Percentiles rank a stretch among this genome's conserved stretches.
phyloP scores from a whole-genome alignment of 2,113 vertebrate species.

The Aspiorhynchus laticeps region DNA sequence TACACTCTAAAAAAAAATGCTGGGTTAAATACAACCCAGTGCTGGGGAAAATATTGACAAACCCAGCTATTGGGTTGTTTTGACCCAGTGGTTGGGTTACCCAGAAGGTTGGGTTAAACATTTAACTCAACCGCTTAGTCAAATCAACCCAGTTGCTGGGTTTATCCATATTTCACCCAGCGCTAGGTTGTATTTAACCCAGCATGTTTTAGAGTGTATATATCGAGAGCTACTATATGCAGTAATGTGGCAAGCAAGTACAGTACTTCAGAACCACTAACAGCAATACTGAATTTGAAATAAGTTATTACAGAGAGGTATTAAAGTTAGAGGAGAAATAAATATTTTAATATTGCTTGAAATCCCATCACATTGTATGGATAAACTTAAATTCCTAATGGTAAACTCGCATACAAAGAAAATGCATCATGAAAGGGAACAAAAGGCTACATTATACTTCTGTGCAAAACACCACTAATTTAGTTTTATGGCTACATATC shows the following conservation, averaged over 20 bases:
- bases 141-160: no score
- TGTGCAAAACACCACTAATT: not conserved
- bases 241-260: not conserved
- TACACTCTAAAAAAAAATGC: no score
- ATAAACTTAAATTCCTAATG: not conserved
- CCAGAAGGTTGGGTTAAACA: no score
- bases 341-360: not conserved
- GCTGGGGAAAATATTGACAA: no score
- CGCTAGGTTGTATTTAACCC: no score
- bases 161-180: no score
- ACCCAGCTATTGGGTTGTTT: no score
- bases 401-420: not conserved
- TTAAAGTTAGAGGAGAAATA: not conserved
- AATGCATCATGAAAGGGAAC: not conserved
- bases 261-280: not conserved
- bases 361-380: not conserved
- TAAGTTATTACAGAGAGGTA: not conserved
- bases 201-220: not conserved
- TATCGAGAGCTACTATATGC: not conserved
- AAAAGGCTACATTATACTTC: not conserved
- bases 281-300: not conserved
- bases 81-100: no score
- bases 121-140: no score
- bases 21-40: no score
- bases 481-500: not conserved